phyloP scores from a whole-genome alignment of 2,888 invertebrate genomes.

The Sarcophaga subvicina region DNA sequence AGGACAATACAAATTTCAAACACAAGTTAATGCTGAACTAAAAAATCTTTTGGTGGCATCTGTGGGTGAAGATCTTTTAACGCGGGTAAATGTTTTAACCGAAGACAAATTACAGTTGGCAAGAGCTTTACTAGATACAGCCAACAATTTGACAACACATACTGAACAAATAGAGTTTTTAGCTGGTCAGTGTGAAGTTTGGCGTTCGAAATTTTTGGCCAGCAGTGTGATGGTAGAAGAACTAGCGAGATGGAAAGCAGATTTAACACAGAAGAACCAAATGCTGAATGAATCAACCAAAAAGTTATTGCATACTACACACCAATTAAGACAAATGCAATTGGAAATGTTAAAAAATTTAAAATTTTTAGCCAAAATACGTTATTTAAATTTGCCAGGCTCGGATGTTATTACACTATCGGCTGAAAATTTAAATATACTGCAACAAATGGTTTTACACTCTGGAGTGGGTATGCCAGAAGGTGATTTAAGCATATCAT shows the following conservation, averaged over 20 bases:
- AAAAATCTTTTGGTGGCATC: slow-evolving; percentile 97
- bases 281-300: slow-evolving; percentile 80
- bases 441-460: slow-evolving; percentile 81
- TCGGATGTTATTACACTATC: slow-evolving; percentile 80
- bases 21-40: slow-evolving; percentile 94
- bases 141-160: slow-evolving; percentile 92
- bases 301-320: slow-evolving; percentile 77
- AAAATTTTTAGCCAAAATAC: slow-evolving; percentile 80
- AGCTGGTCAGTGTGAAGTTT: slow-evolving; percentile 97
- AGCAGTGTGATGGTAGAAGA: slow-evolving; percentile 97
- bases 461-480: slow-evolving; percentile 81
- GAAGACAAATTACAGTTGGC: slow-evolving; percentile 96
- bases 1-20: slow-evolving; percentile 93
- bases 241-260: slow-evolving; percentile 92
- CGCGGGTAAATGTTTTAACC: slow-evolving; percentile 93
- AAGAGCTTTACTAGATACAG: slow-evolving; percentile 91
- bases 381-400: slow-evolving; percentile 79
- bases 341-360: slow-evolving; percentile 80
- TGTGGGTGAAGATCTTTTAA: slow-evolving; percentile 96
- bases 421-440: slow-evolving; percentile 80
- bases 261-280: slow-evolving; percentile 85
- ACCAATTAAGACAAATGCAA: slow-evolving; percentile 81
- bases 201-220: slow-evolving; percentile 97
- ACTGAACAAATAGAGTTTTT: slow-evolving; percentile 97
- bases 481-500: slow-evolving; percentile 76